Evolutionary conservation across 1,140 invertebrate genomes (phyloP).

Genomic region (Drosophila funebris): DNA sequence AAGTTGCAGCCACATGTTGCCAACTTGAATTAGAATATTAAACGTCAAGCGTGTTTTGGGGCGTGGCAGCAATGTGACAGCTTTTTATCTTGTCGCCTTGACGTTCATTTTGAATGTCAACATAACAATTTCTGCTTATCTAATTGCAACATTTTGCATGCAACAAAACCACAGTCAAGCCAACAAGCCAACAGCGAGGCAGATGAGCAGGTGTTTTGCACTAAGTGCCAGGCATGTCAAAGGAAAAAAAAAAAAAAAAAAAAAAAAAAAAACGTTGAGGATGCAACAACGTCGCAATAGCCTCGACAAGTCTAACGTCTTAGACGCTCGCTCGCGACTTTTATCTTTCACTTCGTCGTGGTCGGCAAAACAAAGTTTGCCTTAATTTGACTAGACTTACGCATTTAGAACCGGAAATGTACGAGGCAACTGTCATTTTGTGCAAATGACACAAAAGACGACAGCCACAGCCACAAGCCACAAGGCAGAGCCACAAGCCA

Average conservation of each 20-base stretch:
- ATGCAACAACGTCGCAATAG: background rate
- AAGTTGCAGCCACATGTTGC: slow-evolving; percentile 46
- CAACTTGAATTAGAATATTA: slow-evolving; percentile 59
- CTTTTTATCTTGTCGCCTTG: slow-evolving; percentile 57
- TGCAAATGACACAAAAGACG: slow-evolving; percentile 76
- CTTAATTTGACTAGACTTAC: slow-evolving; percentile 82
- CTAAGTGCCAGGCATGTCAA: slow-evolving; percentile 63
- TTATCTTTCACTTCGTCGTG: slow-evolving; percentile 47
- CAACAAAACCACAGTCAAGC: slow-evolving; percentile 18
- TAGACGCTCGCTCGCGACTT: slow-evolving; percentile 45
- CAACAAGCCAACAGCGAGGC: background rate
- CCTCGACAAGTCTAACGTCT: slow-evolving; percentile 16
- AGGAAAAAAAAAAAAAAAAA: slow-evolving; percentile 8
- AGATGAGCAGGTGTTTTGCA: slow-evolving; percentile 74
- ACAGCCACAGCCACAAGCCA: slow-evolving; percentile 51
- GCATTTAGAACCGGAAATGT: slow-evolving; percentile 81
- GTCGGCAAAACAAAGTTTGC: slow-evolving; percentile 44
- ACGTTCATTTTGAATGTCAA: slow-evolving; percentile 66
- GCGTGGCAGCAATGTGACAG: slow-evolving; percentile 36
- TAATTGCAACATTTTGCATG: slow-evolving; percentile 79
- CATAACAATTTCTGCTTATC: slow-evolving; percentile 82
- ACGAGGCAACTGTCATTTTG: slow-evolving; percentile 71
- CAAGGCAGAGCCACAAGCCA: background rate
- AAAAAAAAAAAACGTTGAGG: background rate
- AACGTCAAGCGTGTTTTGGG: slow-evolving; percentile 27